These are phyloP conservation scores for Hippocampus comes DNA, from an alignment of 2,113 vertebrate genomes.

Conservation along the genomic window DNA sequence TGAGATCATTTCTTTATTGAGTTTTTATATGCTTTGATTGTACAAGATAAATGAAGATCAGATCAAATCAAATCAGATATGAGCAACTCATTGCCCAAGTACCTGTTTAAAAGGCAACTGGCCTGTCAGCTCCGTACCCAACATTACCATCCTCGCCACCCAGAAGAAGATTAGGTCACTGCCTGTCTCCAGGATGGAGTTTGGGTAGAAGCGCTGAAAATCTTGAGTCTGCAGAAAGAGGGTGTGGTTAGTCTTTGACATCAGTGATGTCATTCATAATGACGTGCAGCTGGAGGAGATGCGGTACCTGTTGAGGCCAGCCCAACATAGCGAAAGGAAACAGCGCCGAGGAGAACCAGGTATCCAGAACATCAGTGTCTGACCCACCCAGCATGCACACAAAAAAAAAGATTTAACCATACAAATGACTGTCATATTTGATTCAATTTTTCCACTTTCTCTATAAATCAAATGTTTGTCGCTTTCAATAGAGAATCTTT, in stretches of 20 bases:
- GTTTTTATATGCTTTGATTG: too few species aligned
- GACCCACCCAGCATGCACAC: conserved; percentile 4
- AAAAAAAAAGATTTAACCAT: background rate
- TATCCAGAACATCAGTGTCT: conserved; percentile 88
- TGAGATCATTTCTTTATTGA: too few species aligned
- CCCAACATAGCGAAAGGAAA: conserved; percentile 90
- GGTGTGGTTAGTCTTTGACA: background rate
- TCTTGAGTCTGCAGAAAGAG: conserved; percentile 73
- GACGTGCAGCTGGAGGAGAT: background rate
- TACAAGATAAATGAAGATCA: too few species aligned
- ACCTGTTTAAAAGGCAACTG: conserved; percentile 85
- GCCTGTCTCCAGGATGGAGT: conserved; percentile 84
- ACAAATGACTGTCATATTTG: background rate
- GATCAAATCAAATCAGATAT: background rate
- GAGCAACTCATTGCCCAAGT: background rate
- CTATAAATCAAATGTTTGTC: too few species aligned
- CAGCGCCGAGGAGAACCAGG: conserved; percentile 88
- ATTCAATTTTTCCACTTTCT: background rate
- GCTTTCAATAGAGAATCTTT: too few species aligned
- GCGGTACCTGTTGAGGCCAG: conserved; percentile 80
- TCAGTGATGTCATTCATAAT: background rate
- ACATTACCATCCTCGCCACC: conserved; percentile 91
- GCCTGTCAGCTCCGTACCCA: conserved; percentile 81
- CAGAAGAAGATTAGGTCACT: conserved; percentile 92
- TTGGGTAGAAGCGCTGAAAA: conserved; percentile 82